Conservation (phyloP, 2,888 invertebrate species). For the Sminthurinus aureus region DNA sequence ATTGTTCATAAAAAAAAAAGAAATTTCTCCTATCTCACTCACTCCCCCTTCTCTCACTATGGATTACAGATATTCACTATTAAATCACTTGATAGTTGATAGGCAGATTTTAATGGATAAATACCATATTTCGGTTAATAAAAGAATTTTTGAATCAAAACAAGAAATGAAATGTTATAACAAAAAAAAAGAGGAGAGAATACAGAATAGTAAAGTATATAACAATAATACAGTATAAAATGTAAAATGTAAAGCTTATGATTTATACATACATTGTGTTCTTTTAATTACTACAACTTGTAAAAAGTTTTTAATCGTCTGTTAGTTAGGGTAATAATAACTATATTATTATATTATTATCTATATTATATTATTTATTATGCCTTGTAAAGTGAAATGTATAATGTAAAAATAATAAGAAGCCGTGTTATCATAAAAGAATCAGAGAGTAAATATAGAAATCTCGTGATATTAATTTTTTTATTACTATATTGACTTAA, state of each 20-base stretch:
- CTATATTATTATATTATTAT: no score
- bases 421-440: no score
- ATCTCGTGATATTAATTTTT: no score
- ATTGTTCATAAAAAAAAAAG: constrained; percentile 14
- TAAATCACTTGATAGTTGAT: neutral
- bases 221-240: neutral
- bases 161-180: neutral
- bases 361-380: no score
- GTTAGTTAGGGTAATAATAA: no score
- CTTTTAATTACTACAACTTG: no score
- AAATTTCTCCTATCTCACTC: neutral
- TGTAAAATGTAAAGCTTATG: neutral
- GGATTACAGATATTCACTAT: neutral
- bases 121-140: neutral
- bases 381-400: no score
- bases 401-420: no score
- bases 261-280: no score
- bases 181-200: neutral
- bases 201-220: neutral
- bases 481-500: no score
- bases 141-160: neutral
- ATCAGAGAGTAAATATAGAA: no score
- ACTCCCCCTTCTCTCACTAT: neutral
- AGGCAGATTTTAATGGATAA: neutral
- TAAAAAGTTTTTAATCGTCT: no score